phyloP scores from a whole-genome alignment of 1,140 invertebrate genomes.

The Amyelois transitella region DNA sequence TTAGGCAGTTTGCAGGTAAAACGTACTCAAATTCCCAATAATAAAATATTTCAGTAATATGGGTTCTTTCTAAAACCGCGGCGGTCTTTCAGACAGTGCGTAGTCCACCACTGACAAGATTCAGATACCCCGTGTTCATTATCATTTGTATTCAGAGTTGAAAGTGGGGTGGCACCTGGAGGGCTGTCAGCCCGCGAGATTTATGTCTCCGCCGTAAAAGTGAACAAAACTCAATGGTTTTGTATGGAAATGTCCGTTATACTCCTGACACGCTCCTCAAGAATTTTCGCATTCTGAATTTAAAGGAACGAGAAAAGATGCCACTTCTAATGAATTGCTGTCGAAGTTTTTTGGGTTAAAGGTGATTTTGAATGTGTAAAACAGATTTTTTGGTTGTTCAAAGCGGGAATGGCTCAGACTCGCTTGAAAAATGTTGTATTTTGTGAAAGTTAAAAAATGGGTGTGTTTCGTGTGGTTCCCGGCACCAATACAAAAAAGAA shows the following conservation, averaged over 20 bases:
- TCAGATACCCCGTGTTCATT: constrained; percentile 29
- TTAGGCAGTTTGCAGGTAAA: no score
- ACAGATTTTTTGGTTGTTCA: no score
- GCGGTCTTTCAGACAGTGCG: constrained; percentile 12
- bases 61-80: constrained; percentile 6
- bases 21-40: no score
- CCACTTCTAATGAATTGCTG: neutral
- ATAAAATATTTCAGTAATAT: neutral
- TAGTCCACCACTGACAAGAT: constrained; percentile 9
- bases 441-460: no score
- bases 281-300: constrained; percentile 12
- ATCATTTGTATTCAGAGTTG: constrained; percentile 46
- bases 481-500: no score
- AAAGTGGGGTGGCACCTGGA: constrained; percentile 33
- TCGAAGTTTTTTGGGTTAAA: neutral
- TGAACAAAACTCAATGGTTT: constrained; percentile 37
- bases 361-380: no score
- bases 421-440: no score
- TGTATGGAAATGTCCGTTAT: constrained; percentile 33
- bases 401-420: no score
- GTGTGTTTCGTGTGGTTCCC: no score
- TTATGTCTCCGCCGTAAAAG: constrained; percentile 30
- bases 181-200: constrained; percentile 35
- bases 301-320: neutral
- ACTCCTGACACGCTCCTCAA: constrained; percentile 12